Base-by-base conservation (phyloP, 2,888 invertebrate species). In the Hypomecis atomaria region DNA sequence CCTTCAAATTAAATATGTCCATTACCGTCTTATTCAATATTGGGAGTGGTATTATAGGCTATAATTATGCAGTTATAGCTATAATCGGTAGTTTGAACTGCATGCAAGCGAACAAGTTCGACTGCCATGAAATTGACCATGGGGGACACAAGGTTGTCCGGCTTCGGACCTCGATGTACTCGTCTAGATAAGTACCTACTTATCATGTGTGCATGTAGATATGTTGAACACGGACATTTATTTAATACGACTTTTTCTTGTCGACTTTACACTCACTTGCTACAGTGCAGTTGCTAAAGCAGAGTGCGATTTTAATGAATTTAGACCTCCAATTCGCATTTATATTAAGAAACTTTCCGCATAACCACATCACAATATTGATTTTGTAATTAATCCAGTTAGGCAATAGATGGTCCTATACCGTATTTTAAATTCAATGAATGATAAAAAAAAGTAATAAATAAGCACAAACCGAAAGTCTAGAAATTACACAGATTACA, bases 101-200 rank as follows among this genome's bases (percentile, higher is more conserved):
- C 11, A 50, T 56, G 56, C 11, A 50, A 75, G 59, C 65, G 65
- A 68, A 67, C 65, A 57, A 71, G 65, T 71, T 71, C 65, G 65
- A 71, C 72, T 74, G 76, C 87, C 86, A 83, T 88, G 87, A 82
- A 85, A 84, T 83, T 87, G 88, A 81, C 88, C 89, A 77, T 89
- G 86, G 76, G 76, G 66, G 71, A 63, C 73, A 67, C 82, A 81
- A 86, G 88, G 85, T 73, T 76, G 78, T 76, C 80, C 67, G 48
- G 72, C 76, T 81, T 71, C 67, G 74, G 75, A 75, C 78, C 80
- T 80, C 79, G 78, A 42, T 34, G 23, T 50, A 52, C 33, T 52
- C 33, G 47, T 33, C 23, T 23, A 23, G 23, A 47, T 47, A 33
- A 5, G 11, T 23, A 6, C 11, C 40, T 57, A 50, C 42, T 45